phyloP scores from a whole-genome alignment of 2,888 invertebrate species.

The Athalia circularis region DNA sequence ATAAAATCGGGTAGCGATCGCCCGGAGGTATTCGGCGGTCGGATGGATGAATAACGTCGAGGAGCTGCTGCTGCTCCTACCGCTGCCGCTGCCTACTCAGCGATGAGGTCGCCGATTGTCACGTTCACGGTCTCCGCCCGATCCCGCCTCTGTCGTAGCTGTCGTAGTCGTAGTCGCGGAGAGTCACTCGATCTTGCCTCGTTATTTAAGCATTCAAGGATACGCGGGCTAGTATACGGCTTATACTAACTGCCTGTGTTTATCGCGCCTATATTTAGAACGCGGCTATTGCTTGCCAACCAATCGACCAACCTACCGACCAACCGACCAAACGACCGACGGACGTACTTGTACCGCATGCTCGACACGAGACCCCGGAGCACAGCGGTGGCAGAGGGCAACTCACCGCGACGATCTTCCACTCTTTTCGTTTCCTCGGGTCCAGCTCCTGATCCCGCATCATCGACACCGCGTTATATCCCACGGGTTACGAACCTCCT shows the following conservation, averaged over 20 bases:
- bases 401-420: neutral
- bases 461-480: no score
- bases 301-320: conserved; percentile 56
- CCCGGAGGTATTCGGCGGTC: conserved; percentile 15
- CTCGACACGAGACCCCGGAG: conserved; percentile 31
- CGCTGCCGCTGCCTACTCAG: neutral
- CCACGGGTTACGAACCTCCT: no score
- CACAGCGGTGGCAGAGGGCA: neutral
- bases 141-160: neutral
- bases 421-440: no score
- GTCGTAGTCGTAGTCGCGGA: conserved; percentile 5
- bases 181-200: conserved; percentile 42
- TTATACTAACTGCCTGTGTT: conserved; percentile 69
- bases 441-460: no score
- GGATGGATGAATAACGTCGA: neutral
- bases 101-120: conserved; percentile 31
- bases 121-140: conserved; percentile 32
- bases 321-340: conserved; percentile 15
- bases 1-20: neutral
- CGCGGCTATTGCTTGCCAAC: conserved; percentile 67
- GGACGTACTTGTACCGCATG: neutral
- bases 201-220: conserved; percentile 54
- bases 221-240: conserved; percentile 57
- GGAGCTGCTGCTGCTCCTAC: neutral
- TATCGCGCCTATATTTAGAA: conserved; percentile 71